Evolutionary conservation across 2,797 vertebrate species (phyloP).

Genomic region (Argya squamiceps): DNA sequence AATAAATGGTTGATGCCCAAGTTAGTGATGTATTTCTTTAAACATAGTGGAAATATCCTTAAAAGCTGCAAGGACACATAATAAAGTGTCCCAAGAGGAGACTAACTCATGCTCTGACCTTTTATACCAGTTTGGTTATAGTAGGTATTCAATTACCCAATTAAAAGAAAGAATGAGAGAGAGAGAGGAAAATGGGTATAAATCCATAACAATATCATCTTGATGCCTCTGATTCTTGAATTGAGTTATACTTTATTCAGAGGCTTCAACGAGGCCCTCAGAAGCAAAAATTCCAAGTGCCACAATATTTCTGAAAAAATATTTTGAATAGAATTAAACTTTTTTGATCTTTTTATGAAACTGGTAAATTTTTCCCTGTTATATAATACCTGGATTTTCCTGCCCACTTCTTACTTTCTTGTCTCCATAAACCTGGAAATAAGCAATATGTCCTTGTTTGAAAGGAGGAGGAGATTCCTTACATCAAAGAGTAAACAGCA

Average conservation of each 20-base stretch:
- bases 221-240: neutral
- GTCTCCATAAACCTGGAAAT: conserved; percentile 11
- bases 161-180: neutral
- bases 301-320: neutral
- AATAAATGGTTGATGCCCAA: neutral
- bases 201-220: neutral
- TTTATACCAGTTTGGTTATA: neutral
- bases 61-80: conserved; percentile 10
- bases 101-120: conserved; percentile 21
- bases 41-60: neutral
- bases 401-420: neutral
- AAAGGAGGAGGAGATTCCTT: conserved; percentile 35
- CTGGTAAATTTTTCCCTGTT: neutral
- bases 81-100: neutral
- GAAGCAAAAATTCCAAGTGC: neutral
- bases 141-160: neutral
- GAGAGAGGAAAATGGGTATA: neutral
- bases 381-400: neutral
- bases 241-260: neutral
- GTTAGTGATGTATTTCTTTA: neutral
- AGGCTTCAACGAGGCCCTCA: neutral
- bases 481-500: conserved; percentile 45
- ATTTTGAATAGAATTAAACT: neutral
- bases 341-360: neutral
- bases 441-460: neutral